These are phyloP conservation scores for human (Homo sapiens) DNA, from an alignment of 2,113 vertebrate species.

Conservation along the genomic window GRCh38 chr20:14743001-14743500, in stretches of 20 bases:
- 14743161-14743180: neutral
- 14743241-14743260: neutral
- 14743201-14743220: neutral
- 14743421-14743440: neutral
- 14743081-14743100: neutral
- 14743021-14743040: too few relatives aligned
- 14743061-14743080: neutral
- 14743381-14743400: neutral
- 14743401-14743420: neutral
- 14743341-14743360: constrained; percentile 6
- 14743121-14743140: neutral
- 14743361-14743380: neutral
- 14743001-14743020: too few relatives aligned
- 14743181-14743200: neutral
- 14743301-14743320: neutral
- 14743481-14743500: neutral
- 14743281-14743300: neutral
- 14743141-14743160: neutral
- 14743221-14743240: neutral
- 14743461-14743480: neutral
- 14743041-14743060: too few relatives aligned
- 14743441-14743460: neutral
- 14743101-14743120: neutral
- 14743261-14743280: neutral
- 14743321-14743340: neutral